Conservation (phyloP, 2,888 invertebrate genomes). For the Synanthedon andrenaeformis region DNA sequence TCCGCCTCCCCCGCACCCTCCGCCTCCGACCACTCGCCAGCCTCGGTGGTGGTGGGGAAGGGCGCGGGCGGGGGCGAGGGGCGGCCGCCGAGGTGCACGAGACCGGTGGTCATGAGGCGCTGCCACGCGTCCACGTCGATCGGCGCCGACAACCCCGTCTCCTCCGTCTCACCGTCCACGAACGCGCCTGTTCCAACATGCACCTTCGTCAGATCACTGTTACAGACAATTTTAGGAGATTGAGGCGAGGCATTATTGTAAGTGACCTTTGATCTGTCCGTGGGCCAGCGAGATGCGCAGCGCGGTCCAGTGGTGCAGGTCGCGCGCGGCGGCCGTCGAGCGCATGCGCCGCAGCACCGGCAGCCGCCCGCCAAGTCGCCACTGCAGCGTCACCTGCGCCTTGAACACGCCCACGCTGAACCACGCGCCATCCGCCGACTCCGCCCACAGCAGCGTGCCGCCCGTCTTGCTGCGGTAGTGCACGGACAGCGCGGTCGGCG, state of each 20-base stretch:
- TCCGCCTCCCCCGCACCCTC: background rate
- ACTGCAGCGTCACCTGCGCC: slow-evolving; percentile 77
- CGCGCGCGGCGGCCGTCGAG: slow-evolving; percentile 21
- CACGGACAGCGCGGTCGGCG: slow-evolving; percentile 39
- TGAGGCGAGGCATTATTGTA: no score
- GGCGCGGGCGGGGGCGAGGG: slow-evolving; percentile 11
- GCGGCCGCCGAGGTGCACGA: slow-evolving; percentile 48
- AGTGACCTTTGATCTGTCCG: slow-evolving; percentile 6
- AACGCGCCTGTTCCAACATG: slow-evolving; percentile 35
- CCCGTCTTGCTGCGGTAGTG: slow-evolving; percentile 77
- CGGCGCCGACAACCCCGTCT: slow-evolving; percentile 52
- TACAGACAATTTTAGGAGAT: background rate
- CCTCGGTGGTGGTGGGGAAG: slow-evolving; percentile 12
- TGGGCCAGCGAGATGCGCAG: slow-evolving; percentile 16
- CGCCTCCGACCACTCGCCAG: background rate
- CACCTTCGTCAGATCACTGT: no score
- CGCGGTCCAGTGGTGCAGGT: slow-evolving; percentile 20
- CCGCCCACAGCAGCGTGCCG: slow-evolving; percentile 81
- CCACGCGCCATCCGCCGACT: slow-evolving; percentile 45
- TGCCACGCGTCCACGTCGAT: slow-evolving; percentile 65
- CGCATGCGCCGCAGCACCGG: slow-evolving; percentile 33
- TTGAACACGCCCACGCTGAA: slow-evolving; percentile 79
- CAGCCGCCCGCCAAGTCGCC: slow-evolving; percentile 63
- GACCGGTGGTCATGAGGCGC: slow-evolving; percentile 53
- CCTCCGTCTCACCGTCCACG: slow-evolving; percentile 62